Conservation (phyloP, 2,113 vertebrate species). For the Anhinga anhinga region DNA sequence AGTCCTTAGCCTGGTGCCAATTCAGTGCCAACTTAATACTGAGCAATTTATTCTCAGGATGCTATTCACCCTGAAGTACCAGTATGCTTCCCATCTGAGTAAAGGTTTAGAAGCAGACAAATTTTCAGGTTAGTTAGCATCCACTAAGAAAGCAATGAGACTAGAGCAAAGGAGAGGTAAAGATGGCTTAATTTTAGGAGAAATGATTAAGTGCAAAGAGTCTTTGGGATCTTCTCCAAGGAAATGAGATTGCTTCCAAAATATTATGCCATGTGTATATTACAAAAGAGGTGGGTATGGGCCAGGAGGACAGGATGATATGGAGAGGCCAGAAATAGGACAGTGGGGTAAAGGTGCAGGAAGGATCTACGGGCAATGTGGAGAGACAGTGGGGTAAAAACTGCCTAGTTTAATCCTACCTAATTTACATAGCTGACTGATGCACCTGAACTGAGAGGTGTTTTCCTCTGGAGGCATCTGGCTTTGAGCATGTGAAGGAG, state of each 20-base stretch:
- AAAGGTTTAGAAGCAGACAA: background rate
- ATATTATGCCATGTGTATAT: background rate
- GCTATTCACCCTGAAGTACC: background rate
- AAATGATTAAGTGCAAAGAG: background rate
- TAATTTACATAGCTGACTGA: background rate
- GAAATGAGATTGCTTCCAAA: background rate
- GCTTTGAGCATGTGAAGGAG: background rate
- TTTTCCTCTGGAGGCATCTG: background rate
- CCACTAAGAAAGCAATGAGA: background rate
- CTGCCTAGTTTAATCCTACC: background rate
- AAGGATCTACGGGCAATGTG: background rate
- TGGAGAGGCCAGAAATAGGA: background rate
- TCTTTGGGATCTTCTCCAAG: background rate
- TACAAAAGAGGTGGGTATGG: background rate
- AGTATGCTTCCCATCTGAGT: background rate
- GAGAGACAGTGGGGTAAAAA: background rate
- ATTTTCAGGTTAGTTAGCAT: background rate
- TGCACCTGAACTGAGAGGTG: background rate
- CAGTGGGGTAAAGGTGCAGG: background rate
- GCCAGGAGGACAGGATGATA: background rate
- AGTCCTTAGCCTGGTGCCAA: too few relatives aligned
- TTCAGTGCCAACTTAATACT: background rate
- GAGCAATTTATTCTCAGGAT: background rate
- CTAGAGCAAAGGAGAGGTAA: background rate
- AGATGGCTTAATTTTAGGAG: background rate